Conservation (phyloP, 2,888 invertebrate species). For the Netelia inedita region DNA sequence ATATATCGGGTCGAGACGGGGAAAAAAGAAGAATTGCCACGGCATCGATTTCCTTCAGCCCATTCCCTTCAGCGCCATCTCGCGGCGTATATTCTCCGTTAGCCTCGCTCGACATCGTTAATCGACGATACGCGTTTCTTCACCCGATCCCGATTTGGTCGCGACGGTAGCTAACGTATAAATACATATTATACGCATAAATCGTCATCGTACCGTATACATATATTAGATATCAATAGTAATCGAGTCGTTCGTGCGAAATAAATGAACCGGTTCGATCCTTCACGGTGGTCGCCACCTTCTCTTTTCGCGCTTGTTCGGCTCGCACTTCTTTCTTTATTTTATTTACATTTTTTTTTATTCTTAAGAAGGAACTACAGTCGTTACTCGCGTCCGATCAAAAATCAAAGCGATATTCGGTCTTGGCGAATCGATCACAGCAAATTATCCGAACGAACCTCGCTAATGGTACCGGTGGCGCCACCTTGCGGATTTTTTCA, state of each 20-base stretch:
- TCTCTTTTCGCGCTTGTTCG: not conserved
- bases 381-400: too few relatives aligned
- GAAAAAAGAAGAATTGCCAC: not conserved
- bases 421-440: too few relatives aligned
- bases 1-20: not conserved
- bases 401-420: too few relatives aligned
- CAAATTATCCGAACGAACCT: too few relatives aligned
- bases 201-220: conserved; percentile 34
- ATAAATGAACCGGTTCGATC: conserved; percentile 62
- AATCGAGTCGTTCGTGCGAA: conserved; percentile 60
- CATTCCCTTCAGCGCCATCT: too few relatives aligned
- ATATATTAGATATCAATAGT: conserved; percentile 58
- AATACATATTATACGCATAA: conserved; percentile 21
- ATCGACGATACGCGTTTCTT: conserved; percentile 33
- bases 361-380: too few relatives aligned
- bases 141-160: not conserved
- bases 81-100: not conserved
- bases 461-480: too few relatives aligned
- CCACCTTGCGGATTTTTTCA: too few relatives aligned
- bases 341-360: too few relatives aligned
- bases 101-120: conserved; percentile 45
- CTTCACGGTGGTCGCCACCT: conserved; percentile 59
- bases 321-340: too few relatives aligned
- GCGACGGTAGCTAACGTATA: not conserved
- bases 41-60: too few relatives aligned